Percentiles rank a stretch among this genome's conserved stretches.
Conservation (phyloP, 2,888 invertebrate species). For the Drosophila peninsularis region DNA sequence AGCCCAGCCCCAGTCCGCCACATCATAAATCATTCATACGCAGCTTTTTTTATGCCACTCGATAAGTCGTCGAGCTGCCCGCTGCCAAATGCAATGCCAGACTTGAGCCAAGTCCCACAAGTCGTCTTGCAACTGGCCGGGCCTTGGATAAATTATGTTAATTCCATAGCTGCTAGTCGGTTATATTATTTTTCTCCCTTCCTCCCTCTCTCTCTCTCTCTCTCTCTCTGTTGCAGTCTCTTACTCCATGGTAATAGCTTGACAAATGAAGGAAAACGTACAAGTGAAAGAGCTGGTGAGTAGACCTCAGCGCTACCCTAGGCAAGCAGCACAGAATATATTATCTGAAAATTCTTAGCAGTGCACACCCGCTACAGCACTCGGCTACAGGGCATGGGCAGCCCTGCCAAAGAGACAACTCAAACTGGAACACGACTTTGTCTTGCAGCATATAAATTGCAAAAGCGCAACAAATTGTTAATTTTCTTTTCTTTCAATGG, state of each 20-base stretch:
- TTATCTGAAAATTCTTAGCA: neutral
- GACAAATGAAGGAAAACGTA: slow-evolving; percentile 62
- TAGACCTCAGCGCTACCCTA: slow-evolving; percentile 13
- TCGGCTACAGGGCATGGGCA: slow-evolving; percentile 25
- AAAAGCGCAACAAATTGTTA: slow-evolving; percentile 80
- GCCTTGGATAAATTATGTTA: slow-evolving; percentile 75
- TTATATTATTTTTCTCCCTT: slow-evolving; percentile 26
- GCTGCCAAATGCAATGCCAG: slow-evolving; percentile 35
- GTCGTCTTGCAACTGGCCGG: slow-evolving; percentile 28
- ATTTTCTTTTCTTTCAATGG: slow-evolving; percentile 66
- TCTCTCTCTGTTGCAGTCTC: slow-evolving; percentile 3
- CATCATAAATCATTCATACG: slow-evolving; percentile 75
- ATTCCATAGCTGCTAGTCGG: slow-evolving; percentile 54
- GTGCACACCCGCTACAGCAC: neutral
- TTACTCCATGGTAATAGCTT: slow-evolving; percentile 52
- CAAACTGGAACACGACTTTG: slow-evolving; percentile 44
- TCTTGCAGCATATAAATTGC: slow-evolving; percentile 62
- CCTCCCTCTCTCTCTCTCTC: slow-evolving; percentile 7
- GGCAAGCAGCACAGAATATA: neutral
- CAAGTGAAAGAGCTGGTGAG: neutral
- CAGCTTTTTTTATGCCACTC: slow-evolving; percentile 52
- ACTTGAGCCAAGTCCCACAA: slow-evolving; percentile 38
- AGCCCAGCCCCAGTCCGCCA: neutral
- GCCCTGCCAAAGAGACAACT: slow-evolving; percentile 22
- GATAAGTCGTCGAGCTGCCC: slow-evolving; percentile 54